Conservation (phyloP, 92 coral and sea anemone genomes). For the Anthopleura xanthogrammica region DNA sequence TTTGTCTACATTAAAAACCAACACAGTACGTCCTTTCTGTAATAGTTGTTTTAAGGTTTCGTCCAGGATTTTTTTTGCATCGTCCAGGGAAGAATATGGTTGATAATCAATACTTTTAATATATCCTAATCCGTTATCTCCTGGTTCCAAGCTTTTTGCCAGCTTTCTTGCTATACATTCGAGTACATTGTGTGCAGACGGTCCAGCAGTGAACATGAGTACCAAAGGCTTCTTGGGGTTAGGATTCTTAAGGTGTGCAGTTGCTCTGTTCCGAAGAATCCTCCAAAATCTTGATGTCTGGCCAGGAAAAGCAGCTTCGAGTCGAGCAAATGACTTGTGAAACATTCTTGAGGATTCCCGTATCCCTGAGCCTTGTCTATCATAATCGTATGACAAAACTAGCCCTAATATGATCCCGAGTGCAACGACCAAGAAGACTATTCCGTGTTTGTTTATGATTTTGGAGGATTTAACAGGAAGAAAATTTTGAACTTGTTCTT, state of each 20-base stretch:
- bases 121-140: constrained; percentile 29
- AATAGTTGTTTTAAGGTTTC: constrained; percentile 31
- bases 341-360: background rate
- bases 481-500: too few relatives aligned
- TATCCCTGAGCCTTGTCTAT: too few relatives aligned
- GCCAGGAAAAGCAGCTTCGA: background rate
- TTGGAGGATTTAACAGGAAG: too few relatives aligned
- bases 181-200: constrained; percentile 54
- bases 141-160: constrained; percentile 49
- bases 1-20: constrained; percentile 59
- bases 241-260: constrained; percentile 58
- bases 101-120: background rate
- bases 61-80: constrained; percentile 61
- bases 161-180: constrained; percentile 76
- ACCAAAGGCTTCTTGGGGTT: constrained; percentile 75
- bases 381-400: background rate
- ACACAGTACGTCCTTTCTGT: constrained; percentile 45
- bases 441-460: too few relatives aligned
- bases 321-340: background rate
- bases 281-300: constrained; percentile 73
- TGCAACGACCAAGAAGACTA: too few relatives aligned
- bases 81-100: background rate
- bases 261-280: constrained; percentile 54
- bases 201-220: constrained; percentile 65
- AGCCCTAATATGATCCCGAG: background rate